Evolutionary conservation across 2,113 vertebrate genomes (phyloP).

Genomic region (Halcyon malimbica): DNA sequence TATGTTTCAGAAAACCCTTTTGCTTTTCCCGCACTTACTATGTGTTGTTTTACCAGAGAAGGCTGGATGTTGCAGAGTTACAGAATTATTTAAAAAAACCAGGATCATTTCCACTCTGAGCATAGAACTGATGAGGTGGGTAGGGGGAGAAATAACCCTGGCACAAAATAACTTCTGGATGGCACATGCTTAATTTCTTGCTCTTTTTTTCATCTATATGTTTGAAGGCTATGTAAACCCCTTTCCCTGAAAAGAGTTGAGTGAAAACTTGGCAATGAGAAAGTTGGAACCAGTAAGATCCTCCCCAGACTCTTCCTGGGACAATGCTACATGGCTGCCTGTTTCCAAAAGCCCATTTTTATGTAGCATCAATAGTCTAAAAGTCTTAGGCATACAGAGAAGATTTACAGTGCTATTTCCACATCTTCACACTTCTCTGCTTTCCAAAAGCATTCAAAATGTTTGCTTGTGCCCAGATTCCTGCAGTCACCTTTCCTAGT

Average conservation of each 20-base stretch:
- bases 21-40: background rate
- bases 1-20: background rate
- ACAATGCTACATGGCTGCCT: background rate
- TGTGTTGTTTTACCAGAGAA: background rate
- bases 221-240: background rate
- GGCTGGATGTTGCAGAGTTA: background rate
- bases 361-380: background rate
- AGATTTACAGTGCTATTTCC: background rate
- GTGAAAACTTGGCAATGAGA: background rate
- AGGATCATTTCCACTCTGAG: background rate
- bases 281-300: background rate
- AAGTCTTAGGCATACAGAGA: background rate
- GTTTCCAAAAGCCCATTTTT: background rate
- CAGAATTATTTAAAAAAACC: background rate
- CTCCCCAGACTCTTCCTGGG: background rate
- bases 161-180: background rate
- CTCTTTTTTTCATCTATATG: background rate
- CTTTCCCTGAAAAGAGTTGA: background rate
- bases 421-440: background rate
- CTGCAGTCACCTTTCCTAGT: background rate
- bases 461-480: background rate
- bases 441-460: background rate
- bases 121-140: background rate
- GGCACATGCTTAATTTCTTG: background rate
- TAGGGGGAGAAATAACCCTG: background rate